Evolutionary conservation across 1,140 invertebrate genomes (phyloP), one percentile per base, ranked within the genome.

Genomic region (Parasteatoda tepidariorum): DNA sequence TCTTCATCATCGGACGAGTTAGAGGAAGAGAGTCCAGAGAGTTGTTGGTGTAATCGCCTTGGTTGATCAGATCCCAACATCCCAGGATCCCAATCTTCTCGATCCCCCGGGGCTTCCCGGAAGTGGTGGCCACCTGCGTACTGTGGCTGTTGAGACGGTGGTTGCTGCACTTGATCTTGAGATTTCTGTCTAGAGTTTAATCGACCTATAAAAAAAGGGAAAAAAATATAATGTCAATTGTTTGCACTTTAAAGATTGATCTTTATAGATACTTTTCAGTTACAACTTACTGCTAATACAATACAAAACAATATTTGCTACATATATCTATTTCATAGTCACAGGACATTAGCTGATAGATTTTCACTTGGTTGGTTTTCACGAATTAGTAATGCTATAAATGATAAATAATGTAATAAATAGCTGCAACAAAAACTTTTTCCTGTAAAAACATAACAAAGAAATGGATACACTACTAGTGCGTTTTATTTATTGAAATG

Each of bases 21-120:
- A 2, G 87, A 87, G 9, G 87, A 87, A 11, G 87, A 87, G 3
- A 83, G 70, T 9, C 68, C 79, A 13, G 79, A 83, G 6, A 83
- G 70, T n/a, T 83, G 79, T 33, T 83, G 79, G 31, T 83, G 79
- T 7, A 62, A 57, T 66, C 67, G 22, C 54, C 64, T 68, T n/a
- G 78, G 78, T n/a, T 48, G 78, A 54, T 81, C 78, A 26, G 64
- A 81, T 18, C 78, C 66, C 66, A 81, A 61, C 78, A 81, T 81
- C 26, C 66, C 78, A 81, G 78, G 78, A 22, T 57, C 67, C 78
- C 78, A 81, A 5, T 68, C 66, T 24, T 81, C 78, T 24, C 64
- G 31, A 11, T 33, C 41, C 34, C 28, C 74, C 33, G 18, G 33
- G 7, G 22, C 64, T 26, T 70, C 33, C n/a, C 55, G 5, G 54